Evolutionary conservation across 1,140 invertebrate genomes (phyloP).

Genomic region (Tribolium castaneum): DNA sequence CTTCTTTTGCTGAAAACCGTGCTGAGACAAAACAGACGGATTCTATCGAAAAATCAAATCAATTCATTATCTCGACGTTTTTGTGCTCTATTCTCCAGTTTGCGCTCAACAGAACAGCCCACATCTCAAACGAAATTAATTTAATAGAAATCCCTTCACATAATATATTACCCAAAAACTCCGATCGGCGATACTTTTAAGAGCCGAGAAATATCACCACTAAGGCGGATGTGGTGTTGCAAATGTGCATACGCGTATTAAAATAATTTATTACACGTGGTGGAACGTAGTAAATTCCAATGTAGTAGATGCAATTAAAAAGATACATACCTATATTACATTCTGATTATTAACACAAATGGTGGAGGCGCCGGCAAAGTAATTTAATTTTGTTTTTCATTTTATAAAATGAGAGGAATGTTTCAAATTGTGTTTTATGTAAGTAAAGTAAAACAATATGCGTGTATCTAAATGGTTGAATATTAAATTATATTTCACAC

Average conservation of each 20-base stretch:
- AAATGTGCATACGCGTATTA: neutral
- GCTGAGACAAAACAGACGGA: constrained; percentile 30
- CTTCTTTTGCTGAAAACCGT: neutral
- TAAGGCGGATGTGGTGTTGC: neutral
- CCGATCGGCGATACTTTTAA: neutral
- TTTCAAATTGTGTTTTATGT: too few species aligned
- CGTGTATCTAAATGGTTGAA: too few species aligned
- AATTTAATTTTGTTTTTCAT: too few species aligned
- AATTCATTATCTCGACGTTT: constrained; percentile 35
- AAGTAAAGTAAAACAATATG: too few species aligned
- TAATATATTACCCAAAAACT: constrained; percentile 12
- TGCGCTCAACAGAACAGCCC: neutral
- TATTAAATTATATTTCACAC: too few species aligned
- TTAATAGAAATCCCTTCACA: constrained; percentile 4
- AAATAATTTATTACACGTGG: neutral
- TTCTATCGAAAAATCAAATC: constrained; percentile 34
- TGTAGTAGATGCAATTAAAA: too few species aligned
- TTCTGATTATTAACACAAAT: too few species aligned
- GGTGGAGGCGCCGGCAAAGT: too few species aligned
- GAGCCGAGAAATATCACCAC: neutral
- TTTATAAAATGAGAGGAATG: too few species aligned
- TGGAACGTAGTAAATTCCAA: too few species aligned
- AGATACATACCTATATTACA: too few species aligned
- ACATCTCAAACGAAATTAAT: constrained; percentile 18
- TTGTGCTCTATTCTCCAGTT: neutral